Conservation (phyloP, 1,140 invertebrate species). For the Belonocnema kinseyi region DNA sequence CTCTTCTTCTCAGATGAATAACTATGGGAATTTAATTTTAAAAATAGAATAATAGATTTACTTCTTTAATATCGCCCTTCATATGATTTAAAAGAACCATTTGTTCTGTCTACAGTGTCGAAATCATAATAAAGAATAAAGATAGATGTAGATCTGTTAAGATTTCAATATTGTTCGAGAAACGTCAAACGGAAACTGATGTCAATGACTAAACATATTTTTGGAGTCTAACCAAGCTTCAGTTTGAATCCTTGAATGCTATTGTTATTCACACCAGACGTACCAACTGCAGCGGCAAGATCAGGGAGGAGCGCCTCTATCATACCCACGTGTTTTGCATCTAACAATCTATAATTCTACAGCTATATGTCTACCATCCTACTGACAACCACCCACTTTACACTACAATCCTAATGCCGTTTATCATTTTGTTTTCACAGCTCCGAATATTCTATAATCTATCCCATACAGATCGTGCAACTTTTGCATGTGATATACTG, state of each 20-base stretch:
- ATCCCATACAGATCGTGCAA: slow-evolving; percentile 48
- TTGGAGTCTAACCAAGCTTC: neutral
- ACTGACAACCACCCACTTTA: slow-evolving; percentile 34
- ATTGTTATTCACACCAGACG: slow-evolving; percentile 5
- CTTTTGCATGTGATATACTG: slow-evolving; percentile 47
- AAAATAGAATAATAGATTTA: no score
- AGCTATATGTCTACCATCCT: slow-evolving; percentile 46
- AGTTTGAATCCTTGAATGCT: neutral
- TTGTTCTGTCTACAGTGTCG: no score
- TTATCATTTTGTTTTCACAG: slow-evolving; percentile 29
- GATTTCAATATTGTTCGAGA: neutral
- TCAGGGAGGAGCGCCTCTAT: slow-evolving; percentile 44
- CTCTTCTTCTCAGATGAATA: no score
- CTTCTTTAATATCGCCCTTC: no score
- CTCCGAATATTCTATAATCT: slow-evolving; percentile 15
- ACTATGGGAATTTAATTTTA: no score
- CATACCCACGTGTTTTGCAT: slow-evolving; percentile 44
- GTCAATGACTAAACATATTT: slow-evolving; percentile 19
- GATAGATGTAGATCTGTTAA: neutral
- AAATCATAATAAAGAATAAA: slow-evolving; percentile 2
- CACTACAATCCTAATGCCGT: slow-evolving; percentile 30
- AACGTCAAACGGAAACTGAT: slow-evolving; percentile 9
- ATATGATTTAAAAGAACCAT: no score
- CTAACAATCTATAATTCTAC: slow-evolving; percentile 43
- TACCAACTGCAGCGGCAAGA: slow-evolving; percentile 21